A percentile compares a stretch with the other conserved stretches of the same genome.
Conservation (phyloP, 2,797 vertebrate genomes). For the Numenius phaeopus region DNA sequence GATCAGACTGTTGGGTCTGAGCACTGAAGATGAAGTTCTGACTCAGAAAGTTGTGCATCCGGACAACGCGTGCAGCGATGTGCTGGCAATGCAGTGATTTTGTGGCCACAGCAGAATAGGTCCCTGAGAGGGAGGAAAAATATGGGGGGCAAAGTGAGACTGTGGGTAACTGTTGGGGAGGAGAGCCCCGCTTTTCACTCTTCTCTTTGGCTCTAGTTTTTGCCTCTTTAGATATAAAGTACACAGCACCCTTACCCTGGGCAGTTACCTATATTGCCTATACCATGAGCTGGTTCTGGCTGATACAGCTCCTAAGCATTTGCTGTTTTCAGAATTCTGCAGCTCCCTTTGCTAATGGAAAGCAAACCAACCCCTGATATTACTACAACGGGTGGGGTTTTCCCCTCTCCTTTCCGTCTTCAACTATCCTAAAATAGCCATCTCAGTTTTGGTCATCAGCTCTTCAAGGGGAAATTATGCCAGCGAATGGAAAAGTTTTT, state of each 20-base stretch:
- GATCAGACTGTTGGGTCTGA: neutral
- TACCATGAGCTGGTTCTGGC: neutral
- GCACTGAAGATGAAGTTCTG: neutral
- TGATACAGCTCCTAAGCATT: neutral
- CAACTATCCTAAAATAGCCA: slow-evolving; percentile 35
- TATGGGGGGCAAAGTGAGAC: neutral
- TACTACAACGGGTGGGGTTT: neutral
- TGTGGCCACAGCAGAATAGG: neutral
- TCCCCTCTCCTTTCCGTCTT: neutral
- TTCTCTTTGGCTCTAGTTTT: neutral
- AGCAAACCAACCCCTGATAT: neutral
- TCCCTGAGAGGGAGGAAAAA: neutral
- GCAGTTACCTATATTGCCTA: neutral
- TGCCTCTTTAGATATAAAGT: neutral
- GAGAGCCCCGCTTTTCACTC: neutral
- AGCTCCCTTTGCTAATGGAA: neutral
- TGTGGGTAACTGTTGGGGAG: neutral
- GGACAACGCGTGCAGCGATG: fast-evolving
- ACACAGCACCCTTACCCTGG: neutral
- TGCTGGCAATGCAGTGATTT: neutral
- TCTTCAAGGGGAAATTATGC: slow-evolving; percentile 20
- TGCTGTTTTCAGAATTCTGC: neutral
- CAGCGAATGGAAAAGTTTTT: slow-evolving; percentile 13
- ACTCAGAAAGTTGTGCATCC: neutral
- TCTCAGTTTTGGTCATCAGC: neutral